Conservation (phyloP, 2,113 vertebrate genomes). For the Xiphophorus maculatus region DNA sequence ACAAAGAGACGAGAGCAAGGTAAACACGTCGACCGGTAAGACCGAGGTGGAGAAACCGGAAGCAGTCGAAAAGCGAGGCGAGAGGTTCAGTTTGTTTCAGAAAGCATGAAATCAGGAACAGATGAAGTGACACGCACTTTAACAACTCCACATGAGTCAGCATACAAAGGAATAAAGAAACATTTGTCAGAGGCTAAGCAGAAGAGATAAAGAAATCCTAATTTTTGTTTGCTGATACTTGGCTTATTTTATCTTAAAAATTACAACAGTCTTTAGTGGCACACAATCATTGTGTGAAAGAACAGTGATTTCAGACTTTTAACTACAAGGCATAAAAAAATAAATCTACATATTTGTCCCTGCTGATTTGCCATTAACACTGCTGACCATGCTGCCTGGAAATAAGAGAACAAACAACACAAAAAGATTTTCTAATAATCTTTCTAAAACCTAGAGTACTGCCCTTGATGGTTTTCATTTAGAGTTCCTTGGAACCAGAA, state of each 20-base stretch:
- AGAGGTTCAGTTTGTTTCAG: slow-evolving; percentile 12
- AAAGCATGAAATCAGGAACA: slow-evolving; percentile 19
- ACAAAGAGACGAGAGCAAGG: slow-evolving; percentile 48
- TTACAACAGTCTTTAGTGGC: neutral
- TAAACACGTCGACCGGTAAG: slow-evolving; percentile 46
- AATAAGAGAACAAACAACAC: neutral
- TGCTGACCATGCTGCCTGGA: neutral
- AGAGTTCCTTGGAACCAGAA: neutral
- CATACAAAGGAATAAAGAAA: neutral
- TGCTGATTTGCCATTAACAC: neutral
- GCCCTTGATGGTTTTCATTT: neutral
- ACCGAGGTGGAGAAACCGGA: slow-evolving; percentile 44
- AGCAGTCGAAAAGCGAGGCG: slow-evolving; percentile 27
- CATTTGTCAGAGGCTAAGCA: neutral
- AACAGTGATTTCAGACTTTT: neutral
- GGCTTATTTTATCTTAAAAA: neutral
- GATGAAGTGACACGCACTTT: neutral
- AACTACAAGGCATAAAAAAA: neutral
- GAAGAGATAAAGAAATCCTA: neutral
- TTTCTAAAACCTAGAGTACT: neutral
- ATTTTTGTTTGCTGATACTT: neutral
- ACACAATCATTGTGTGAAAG: neutral
- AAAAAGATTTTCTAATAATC: neutral
- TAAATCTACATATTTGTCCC: neutral
- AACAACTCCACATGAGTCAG: neutral